phyloP scores from a whole-genome alignment of 2,797 vertebrate genomes.

The Melanotaenia parkinsoni region DNA sequence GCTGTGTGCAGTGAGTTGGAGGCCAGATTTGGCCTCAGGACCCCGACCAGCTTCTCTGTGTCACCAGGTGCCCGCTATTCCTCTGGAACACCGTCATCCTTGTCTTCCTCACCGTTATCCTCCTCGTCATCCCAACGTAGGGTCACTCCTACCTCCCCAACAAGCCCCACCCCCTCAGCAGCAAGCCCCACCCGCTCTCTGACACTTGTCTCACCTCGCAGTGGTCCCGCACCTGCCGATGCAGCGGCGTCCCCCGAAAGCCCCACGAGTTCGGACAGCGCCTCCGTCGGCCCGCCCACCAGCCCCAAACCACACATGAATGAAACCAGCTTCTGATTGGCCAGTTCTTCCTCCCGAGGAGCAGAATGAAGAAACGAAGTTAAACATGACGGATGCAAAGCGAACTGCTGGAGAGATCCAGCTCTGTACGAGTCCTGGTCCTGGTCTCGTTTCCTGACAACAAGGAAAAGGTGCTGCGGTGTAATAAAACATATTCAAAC shows the following conservation, averaged over 20 bases:
- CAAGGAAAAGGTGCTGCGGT: too few relatives aligned
- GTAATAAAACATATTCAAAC: too few relatives aligned
- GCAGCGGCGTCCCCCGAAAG: conserved; percentile 39
- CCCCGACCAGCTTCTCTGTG: conserved; percentile 63
- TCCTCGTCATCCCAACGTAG: conserved; percentile 30
- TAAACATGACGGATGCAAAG: too few relatives aligned
- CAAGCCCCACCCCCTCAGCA: conserved; percentile 38
- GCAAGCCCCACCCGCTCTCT: conserved; percentile 60
- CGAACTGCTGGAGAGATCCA: too few relatives aligned
- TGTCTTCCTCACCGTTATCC: conserved; percentile 12
- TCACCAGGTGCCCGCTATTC: conserved; percentile 38
- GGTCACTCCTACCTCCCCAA: conserved; percentile 39
- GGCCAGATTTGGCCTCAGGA: conserved; percentile 65
- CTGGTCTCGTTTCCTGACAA: too few relatives aligned
- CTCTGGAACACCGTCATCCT: not conserved
- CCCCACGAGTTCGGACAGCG: conserved; percentile 12
- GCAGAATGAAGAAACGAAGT: too few relatives aligned
- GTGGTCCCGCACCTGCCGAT: conserved; percentile 12
- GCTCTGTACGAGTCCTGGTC: too few relatives aligned
- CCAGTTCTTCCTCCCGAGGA: not conserved
- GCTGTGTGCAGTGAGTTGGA: conserved; percentile 77
- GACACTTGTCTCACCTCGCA: conserved; percentile 44
- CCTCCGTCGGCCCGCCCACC: conserved; percentile 43
- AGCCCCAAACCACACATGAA: conserved; percentile 86
- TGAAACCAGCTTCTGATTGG: conserved; percentile 89